These are phyloP conservation scores for Plagodis dolabraria DNA, from an alignment of 2,888 invertebrate genomes.

Conservation along the genomic window DNA sequence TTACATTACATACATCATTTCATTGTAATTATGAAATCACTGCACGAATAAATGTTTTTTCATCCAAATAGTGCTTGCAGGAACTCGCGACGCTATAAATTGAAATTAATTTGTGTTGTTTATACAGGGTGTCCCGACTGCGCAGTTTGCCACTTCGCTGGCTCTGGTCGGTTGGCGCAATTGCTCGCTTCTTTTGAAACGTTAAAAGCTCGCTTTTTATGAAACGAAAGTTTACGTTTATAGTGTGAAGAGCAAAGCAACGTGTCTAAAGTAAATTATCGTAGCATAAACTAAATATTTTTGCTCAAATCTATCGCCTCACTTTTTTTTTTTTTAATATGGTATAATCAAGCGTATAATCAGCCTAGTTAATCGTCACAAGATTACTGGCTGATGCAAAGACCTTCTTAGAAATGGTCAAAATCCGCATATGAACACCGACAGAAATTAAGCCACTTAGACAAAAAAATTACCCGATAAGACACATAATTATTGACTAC, in stretches of 20 bases:
- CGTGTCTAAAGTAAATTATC: too few species aligned
- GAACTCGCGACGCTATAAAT: conserved; percentile 26
- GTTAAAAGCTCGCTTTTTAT: conserved; percentile 16
- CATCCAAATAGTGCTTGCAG: conserved; percentile 5
- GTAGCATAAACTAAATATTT: too few species aligned
- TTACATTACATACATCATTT: neutral
- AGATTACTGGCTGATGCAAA: too few species aligned
- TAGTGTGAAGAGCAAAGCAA: neutral
- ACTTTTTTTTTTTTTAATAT: too few species aligned
- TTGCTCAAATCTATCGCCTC: too few species aligned
- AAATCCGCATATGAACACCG: too few species aligned
- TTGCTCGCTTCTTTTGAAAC: conserved; percentile 13
- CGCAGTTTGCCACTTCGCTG: conserved; percentile 34
- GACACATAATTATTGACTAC: too few species aligned
- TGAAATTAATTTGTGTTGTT: conserved; percentile 38
- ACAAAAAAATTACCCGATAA: too few species aligned
- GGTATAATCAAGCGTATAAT: too few species aligned
- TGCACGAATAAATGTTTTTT: neutral
- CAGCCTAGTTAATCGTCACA: too few species aligned
- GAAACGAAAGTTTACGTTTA: conserved; percentile 6
- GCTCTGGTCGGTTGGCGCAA: conserved; percentile 28
- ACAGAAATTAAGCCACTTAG: too few species aligned
- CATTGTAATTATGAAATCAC: neutral
- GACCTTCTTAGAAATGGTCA: too few species aligned
- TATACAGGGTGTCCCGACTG: conserved; percentile 35